Evolutionary conservation across 1,140 invertebrate genomes (phyloP), one percentile per base, ranked within the genome.

Genomic region (Pseudoatta argentina): DNA sequence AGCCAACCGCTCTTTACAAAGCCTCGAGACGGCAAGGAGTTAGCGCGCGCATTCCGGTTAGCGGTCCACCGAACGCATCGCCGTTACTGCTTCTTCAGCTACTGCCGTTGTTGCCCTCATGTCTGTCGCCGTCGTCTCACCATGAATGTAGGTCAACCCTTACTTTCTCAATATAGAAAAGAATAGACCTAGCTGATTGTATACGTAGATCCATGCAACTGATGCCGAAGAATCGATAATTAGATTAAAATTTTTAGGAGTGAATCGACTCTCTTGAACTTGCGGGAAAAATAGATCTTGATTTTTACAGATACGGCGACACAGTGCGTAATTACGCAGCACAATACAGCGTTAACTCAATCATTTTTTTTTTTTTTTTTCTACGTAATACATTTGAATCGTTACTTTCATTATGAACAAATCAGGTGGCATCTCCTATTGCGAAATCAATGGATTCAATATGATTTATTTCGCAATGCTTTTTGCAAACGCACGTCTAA

Each of bases 31-130:
- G 63, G 61, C 61, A 75, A 87, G 73, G 82, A 91, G 90, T 89
- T 91, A 88, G 76, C 86, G 87, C 73, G 82, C 76, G 75, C 88
- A 92, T 92, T 92, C 91, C 88, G 86, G 89, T 93, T 92, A 93
- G 91, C 92, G 91, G 89, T 92, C 78, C 75, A 75, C 78, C 76
- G 69, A 90, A 90, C 79, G 81, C 86, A 87, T 79, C 55, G 51
- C 59, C 82, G 69, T 82, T 82, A 51, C 87, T 10, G 61, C 59
- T 44, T 57, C 86, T 87, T 59, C 51, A 63, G 67, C 79, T 72
- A 82, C 78, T 27, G 83, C 78, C 44, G 24, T 53, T 55, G 69
- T 66, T 71, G 30, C 27, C 61, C 14, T 64, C 73, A n/a, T 72
- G 39, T 67, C 63, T 76, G 39, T 81, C 63, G n/a, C n/a, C 66